Percentiles rank a stretch among this genome's conserved stretches.
These are phyloP conservation scores for Drosophila sechellia DNA, from an alignment of 1,140 invertebrate genomes.

Conservation along the genomic window DNA sequence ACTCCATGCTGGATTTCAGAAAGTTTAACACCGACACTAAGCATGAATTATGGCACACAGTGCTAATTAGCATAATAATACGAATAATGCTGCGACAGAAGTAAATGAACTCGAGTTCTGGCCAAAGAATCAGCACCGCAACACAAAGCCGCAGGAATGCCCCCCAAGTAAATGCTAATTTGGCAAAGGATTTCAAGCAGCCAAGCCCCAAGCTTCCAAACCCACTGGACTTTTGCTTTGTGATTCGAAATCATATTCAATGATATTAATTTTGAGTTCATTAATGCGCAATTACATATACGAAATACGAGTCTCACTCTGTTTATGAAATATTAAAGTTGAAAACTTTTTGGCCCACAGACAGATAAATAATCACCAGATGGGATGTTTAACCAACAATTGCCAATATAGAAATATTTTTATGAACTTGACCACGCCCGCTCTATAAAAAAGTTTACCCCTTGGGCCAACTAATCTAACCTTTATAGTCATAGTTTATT, in stretches of 20 bases:
- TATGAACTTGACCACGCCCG: conserved; percentile 28
- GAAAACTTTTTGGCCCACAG: conserved; percentile 41
- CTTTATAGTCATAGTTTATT: conserved; percentile 47
- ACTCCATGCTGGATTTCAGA: neutral
- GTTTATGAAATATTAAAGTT: conserved; percentile 28
- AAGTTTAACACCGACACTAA: conserved; percentile 45
- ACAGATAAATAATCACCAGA: conserved; percentile 46
- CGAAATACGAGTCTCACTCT: neutral
- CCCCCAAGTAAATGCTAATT: conserved; percentile 41
- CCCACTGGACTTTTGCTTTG: conserved; percentile 24
- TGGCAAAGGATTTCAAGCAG: conserved; percentile 21
- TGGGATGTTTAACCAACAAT: neutral
- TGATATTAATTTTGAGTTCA: conserved; percentile 60
- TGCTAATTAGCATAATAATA: conserved; percentile 66
- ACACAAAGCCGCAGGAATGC: conserved; percentile 31
- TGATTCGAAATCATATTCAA: conserved; percentile 48
- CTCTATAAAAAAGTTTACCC: conserved; percentile 24
- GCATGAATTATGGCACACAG: conserved; percentile 46
- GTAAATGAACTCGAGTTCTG: conserved; percentile 44
- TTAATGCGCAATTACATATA: conserved; percentile 56
- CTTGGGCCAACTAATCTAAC: conserved; percentile 45
- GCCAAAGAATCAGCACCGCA: conserved; percentile 20
- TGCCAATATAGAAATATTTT: conserved; percentile 20
- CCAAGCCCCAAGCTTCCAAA: neutral
- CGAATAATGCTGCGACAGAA: conserved; percentile 41